phyloP scores from a whole-genome alignment of 2,797 vertebrate species.

The Macrochelys suwanniensis region DNA sequence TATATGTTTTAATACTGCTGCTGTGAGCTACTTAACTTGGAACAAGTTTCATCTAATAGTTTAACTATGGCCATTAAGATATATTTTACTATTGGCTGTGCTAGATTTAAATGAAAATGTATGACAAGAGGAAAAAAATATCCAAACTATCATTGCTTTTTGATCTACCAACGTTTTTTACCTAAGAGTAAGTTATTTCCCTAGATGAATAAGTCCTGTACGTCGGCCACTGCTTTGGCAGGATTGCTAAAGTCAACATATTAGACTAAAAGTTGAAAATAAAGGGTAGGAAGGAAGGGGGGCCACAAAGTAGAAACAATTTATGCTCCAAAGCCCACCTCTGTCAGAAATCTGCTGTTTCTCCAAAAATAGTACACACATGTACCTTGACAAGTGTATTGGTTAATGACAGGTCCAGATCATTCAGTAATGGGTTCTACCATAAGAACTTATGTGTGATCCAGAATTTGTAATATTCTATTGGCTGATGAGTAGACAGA shows the following conservation, averaged over 20 bases:
- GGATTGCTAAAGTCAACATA: not conserved
- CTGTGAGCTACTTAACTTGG: not conserved
- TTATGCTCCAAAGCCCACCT: not conserved
- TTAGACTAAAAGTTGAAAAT: not conserved
- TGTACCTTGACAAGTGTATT: not conserved
- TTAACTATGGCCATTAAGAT: not conserved
- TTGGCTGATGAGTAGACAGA: slow-evolving; percentile 53
- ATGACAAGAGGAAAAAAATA: not conserved
- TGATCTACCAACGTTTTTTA: fast-evolving
- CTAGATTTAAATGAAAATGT: not conserved
- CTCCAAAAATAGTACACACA: slow-evolving; percentile 10
- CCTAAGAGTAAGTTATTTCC: not conserved
- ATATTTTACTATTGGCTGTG: not conserved
- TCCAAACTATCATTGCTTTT: not conserved
- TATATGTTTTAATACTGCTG: fast-evolving
- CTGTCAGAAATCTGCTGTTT: slow-evolving; percentile 67
- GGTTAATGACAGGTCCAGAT: not conserved
- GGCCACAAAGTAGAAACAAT: not conserved
- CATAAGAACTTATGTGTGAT: not conserved
- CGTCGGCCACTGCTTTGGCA: not conserved
- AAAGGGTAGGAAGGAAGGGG: not conserved
- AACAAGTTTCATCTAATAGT: not conserved
- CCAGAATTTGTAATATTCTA: slow-evolving; percentile 3
- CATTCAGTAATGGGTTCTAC: not conserved
- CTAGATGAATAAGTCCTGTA: not conserved